A percentile compares a stretch with the other conserved stretches of the same genome.
phyloP scores from a whole-genome alignment of 2,797 vertebrate genomes.

The Enteromius treurensis region DNA sequence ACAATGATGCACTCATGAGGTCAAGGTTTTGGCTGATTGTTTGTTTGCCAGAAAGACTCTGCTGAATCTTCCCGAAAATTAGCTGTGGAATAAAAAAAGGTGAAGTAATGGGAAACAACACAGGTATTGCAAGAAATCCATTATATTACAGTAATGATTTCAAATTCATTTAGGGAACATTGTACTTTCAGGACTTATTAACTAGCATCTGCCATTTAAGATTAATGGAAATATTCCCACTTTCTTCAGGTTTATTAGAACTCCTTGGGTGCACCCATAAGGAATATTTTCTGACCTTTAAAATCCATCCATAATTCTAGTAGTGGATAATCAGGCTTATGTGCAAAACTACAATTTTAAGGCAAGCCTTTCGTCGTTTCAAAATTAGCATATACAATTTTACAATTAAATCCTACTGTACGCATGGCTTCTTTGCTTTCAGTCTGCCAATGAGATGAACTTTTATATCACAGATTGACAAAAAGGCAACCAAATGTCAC shows the following conservation, averaged over 20 bases:
- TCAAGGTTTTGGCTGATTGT: not conserved
- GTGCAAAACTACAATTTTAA: not conserved
- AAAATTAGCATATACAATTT: not conserved
- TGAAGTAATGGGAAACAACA: not conserved
- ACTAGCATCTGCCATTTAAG: not conserved
- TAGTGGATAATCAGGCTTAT: not conserved
- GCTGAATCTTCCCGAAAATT: not conserved
- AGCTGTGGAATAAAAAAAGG: not conserved
- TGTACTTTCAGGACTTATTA: not conserved
- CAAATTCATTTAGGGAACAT: not conserved
- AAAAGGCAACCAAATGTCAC: conserved; percentile 61
- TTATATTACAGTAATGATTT: not conserved
- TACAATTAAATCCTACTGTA: not conserved
- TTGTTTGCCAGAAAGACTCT: not conserved
- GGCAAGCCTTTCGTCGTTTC: not conserved
- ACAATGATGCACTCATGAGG: not conserved
- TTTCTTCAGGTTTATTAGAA: not conserved
- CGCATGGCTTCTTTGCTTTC: conserved; percentile 15
- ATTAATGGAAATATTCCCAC: not conserved
- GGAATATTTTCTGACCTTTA: conserved; percentile 5
- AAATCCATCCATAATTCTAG: not conserved
- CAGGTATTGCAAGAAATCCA: not conserved
- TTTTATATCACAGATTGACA: conserved; percentile 58
- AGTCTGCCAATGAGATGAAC: conserved; percentile 36
- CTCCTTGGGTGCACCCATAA: not conserved